Evolutionary conservation across 1,140 invertebrate species (phyloP), one percentile per base, ranked within the genome.

Genomic region (Brachionus calyciflorus): DNA sequence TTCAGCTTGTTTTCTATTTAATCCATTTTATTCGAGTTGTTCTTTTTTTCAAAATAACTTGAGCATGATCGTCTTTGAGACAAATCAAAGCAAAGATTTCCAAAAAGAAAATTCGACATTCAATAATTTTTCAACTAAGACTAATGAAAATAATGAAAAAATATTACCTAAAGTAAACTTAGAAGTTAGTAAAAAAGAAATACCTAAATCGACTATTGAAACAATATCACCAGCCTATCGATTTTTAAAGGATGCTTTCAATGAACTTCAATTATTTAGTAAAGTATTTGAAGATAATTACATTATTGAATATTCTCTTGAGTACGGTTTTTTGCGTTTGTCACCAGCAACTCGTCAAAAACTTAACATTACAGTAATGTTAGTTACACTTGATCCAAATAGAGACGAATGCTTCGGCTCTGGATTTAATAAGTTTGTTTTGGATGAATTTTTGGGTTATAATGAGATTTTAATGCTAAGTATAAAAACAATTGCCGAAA

Each of bases 401-500:
- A 30, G 51, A 26, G 65, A 76, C 33, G 26, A 60, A 24, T 99
- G 95, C 82, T 98, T 98, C 85, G 95, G 96, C 0, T 93, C 97
- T 85, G 83, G 89, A 0, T 91, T 98, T 82, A 93, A 91, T 63
- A 89, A 93, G 33, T 91, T 95, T 80, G 88, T 98, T 55, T 87
- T 98, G 4, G 92, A 94, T 78, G 90, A 95, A 81, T 92, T 98
- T 82, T 86, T 98, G 3, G 96, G 96, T 5, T 98, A 98, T 81
- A 94, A 98, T 85, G 95, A 98, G 84, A 86, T 98, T 55, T 86
- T 99, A 0, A 96, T 98, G 93, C 91, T 93, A 0, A 95, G 93
- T 46, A 92, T 99, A 26, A 96, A 97, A 86, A 90, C 90, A 12
- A 85, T 99, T 37, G 95, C 95, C 3, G 95, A 98, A 84, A 89